Percentiles rank a stretch among this genome's conserved stretches.
These are phyloP conservation scores for western clawed frog (Xenopus tropicalis) DNA, from an alignment of 2,113 vertebrate species.

Conservation along the genomic window UCB_Xtro_10.0 CM004446.2:25581001-25581500, in stretches of 20 bases:
- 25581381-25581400: neutral
- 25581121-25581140: conserved; percentile 1
- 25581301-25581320: neutral
- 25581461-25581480: too few relatives aligned
- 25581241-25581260: neutral
- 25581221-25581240: neutral
- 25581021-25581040: neutral
- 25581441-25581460: neutral
- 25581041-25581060: neutral
- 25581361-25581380: neutral
- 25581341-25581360: neutral
- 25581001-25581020: too few relatives aligned
- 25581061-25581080: neutral
- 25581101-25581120: neutral
- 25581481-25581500: too few relatives aligned
- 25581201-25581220: neutral
- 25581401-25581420: neutral
- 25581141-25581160: neutral
- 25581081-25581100: neutral
- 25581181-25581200: conserved; percentile 1
- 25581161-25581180: neutral
- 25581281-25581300: neutral
- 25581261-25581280: conserved; percentile 2
- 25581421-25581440: neutral
- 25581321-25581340: neutral